Evolutionary conservation across 2,797 vertebrate species (phyloP), one percentile per base, ranked within the genome.

Genomic region (Champsocephalus gunnari): DNA sequence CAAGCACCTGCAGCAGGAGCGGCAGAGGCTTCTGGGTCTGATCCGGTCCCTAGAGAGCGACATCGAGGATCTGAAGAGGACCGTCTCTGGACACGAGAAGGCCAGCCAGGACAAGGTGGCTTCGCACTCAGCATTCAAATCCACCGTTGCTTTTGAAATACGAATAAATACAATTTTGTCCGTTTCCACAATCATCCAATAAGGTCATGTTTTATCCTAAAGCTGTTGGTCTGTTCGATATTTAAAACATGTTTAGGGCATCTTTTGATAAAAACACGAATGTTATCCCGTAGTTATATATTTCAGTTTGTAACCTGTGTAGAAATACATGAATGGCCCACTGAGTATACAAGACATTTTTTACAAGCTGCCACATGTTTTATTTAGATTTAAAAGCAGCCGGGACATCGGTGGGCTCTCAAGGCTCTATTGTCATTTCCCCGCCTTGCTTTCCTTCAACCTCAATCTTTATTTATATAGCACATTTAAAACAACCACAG

Each of bases 41-140:
- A 96, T 98, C 88, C 95, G 80, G 77, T 95, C 96, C 41, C 92
- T 97, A 84, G 96, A 98, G 82, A 95, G 95, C 13, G 96, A 97
- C 79, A 96, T 97, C 3, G 75, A 87, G 17, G 90, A 93, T 51
- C 93, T 98, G 80, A 98, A 96, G 91, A 94, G 91, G 71, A 95
- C 96, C 80, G 96, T 98, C 78, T 92, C 95, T 63, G 96, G 96
- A 74, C 93, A 96, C 48, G 94, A 96, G 0, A 93, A 95, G 85
- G 95, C 95, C 9, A 95, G 96, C 62, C 95, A 96, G 78, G 96
- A 98, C 74, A 98, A 98, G 96, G 98, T 98, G 59, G 51, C 17
- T 12, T 57, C 8, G 32, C 4, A 3, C 5, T 7, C 49, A 9
- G 14, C 1, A 21, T 28, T 43, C 9, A 3, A 53, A 24, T 21